Evolutionary conservation across 2,113 vertebrate genomes (phyloP).

Genomic region (Neopipo cinnamomea): DNA sequence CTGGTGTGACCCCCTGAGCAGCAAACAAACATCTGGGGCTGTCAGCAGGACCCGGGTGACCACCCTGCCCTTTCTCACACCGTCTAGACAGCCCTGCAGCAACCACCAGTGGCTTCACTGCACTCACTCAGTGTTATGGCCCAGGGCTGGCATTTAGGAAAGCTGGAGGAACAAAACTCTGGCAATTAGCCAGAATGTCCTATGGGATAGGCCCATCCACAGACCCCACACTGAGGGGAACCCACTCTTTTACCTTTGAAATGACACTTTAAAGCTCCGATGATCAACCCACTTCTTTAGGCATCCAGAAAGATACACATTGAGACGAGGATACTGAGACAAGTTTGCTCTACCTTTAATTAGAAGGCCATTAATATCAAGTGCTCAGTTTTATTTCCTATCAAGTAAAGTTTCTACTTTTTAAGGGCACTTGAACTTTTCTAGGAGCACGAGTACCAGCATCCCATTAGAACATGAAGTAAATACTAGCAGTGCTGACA

Average conservation of each 20-base stretch:
- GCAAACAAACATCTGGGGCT: not conserved
- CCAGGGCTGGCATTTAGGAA: not conserved
- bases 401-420: not conserved
- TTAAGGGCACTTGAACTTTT: constrained; percentile 11
- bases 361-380: constrained; percentile 8
- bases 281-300: not conserved
- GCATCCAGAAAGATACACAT: not conserved
- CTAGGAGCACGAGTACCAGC: not conserved
- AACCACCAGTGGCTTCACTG: not conserved
- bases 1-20: not conserved
- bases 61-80: not conserved
- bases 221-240: not conserved
- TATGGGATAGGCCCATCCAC: not conserved
- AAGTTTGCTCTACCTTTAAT: not conserved
- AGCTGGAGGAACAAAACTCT: not conserved
- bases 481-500: not conserved
- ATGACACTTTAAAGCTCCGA: not conserved
- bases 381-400: not conserved
- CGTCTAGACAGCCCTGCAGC: not conserved
- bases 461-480: not conserved
- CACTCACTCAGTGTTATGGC: not conserved
- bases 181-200: not conserved
- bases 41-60: not conserved
- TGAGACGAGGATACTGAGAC: not conserved
- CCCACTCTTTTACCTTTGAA: not conserved